Percentiles rank a stretch among this genome's conserved stretches.
Evolutionary conservation across 2,113 vertebrate species (phyloP).

Genomic region (Colius striatus): DNA sequence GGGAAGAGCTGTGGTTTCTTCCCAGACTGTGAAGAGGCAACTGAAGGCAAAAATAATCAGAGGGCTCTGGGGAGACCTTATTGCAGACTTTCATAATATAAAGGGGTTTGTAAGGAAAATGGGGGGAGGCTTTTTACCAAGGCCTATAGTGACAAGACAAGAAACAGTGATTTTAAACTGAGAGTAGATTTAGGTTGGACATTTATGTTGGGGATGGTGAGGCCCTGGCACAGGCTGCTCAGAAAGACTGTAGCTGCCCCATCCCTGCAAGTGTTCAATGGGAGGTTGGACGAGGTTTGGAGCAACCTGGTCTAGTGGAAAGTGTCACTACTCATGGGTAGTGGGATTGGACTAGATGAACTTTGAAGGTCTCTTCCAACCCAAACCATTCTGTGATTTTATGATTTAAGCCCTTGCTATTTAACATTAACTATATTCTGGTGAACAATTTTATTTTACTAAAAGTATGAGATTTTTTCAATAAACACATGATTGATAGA

Average conservation of each 20-base stretch:
- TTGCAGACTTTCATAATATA: neutral
- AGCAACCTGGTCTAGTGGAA: neutral
- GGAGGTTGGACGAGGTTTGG: neutral
- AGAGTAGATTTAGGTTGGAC: neutral
- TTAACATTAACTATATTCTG: neutral
- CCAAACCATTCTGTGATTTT: neutral
- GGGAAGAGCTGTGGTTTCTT: neutral
- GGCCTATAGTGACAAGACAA: neutral
- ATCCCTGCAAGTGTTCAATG: neutral
- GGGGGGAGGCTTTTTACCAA: neutral
- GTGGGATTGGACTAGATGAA: neutral
- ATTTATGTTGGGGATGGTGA: neutral
- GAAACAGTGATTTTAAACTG: neutral
- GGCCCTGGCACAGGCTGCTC: fast-evolving
- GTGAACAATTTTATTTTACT: neutral
- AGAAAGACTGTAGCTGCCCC: fast-evolving
- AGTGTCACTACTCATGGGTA: fast-evolving
- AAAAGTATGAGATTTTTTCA: neutral
- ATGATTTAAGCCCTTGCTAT: neutral
- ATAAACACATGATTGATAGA: neutral
- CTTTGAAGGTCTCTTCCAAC: neutral
- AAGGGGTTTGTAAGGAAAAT: neutral
- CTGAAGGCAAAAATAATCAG: neutral
- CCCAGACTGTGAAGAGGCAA: neutral
- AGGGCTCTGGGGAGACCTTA: neutral